Percentiles rank a stretch among this genome's conserved stretches.
Evolutionary conservation across 1,140 invertebrate genomes (phyloP).

Genomic region (Eulimnadia texana): DNA sequence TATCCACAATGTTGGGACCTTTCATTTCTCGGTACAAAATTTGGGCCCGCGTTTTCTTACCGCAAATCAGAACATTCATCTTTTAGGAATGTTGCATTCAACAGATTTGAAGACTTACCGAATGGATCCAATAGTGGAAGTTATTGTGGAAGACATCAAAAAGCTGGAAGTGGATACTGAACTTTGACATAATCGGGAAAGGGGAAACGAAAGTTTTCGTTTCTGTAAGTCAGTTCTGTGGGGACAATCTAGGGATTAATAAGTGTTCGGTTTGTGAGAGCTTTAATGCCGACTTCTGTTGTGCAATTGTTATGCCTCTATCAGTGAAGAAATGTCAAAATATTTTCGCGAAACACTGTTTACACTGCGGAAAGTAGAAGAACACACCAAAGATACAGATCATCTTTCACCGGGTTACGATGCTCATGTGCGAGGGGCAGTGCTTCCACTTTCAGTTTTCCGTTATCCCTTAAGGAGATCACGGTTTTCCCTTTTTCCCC

Average conservation of each 20-base stretch:
- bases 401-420: neutral
- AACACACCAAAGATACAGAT: neutral
- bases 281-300: neutral
- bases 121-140: neutral
- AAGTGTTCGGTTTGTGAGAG: neutral
- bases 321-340: neutral
- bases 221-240: neutral
- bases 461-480: too few relatives aligned
- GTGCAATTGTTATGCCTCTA: neutral
- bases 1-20: neutral
- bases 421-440: too few relatives aligned
- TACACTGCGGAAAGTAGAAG: neutral
- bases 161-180: too few relatives aligned
- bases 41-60: neutral
- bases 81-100: neutral
- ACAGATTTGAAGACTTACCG: neutral
- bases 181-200: neutral
- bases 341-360: neutral
- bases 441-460: too few relatives aligned
- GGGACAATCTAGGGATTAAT: neutral
- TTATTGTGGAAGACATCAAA: neutral
- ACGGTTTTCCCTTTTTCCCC: too few relatives aligned
- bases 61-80: neutral
- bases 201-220: neutral
- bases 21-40: neutral